Evolutionary conservation across 2,888 invertebrate genomes (phyloP), one percentile per base, ranked within the genome.

Genomic region (Chrysomela aeneicollis): DNA sequence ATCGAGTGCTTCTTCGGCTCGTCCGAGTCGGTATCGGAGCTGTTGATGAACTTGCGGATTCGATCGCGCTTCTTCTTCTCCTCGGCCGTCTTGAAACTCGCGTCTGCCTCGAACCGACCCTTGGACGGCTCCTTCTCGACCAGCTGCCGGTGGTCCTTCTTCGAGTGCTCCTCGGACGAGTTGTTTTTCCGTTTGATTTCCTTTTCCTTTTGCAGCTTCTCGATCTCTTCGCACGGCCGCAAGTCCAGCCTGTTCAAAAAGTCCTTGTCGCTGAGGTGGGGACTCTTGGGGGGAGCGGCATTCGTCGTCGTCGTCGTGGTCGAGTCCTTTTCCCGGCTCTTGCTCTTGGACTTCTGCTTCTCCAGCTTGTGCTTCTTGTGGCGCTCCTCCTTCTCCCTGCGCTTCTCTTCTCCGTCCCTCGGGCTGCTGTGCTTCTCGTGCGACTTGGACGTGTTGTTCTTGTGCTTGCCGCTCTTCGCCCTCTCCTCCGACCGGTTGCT

Each of bases 1-100:
- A 95, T 94, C 61, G 94, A 95, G 85, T 94, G 94, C 81, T 94
- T 93, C 81, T 93, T 94, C 55, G 91, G 92, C 80, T 91, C 92
- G 78, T 92, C 93, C 6, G 92, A 91, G 81, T 92, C 92, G 68
- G 85, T 88, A 57, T 89, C 90, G 15, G 89, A 88, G 74, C 88
- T 89, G 62, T 89, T 86, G 10, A 80, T 80, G 1, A 79, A 68
- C 73, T 83, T 84, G 50, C 83, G 73, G 30, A 80, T 78, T 32
- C 81, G 75, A 3, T 71, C 71, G 32, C 68, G 70, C 55, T 69
- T 76, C 57, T 78, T 63, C 72, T 61, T 79, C 74, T 64, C 79
- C 59, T 63, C 71, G 71, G n/a, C 75, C 58, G 71, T 75, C 63
- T 77, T 76, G 4, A 73, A 66, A 18, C 71, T 67, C 46, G 54